phyloP scores from a whole-genome alignment of 2,888 invertebrate species.

The Nomada ferruginata region DNA sequence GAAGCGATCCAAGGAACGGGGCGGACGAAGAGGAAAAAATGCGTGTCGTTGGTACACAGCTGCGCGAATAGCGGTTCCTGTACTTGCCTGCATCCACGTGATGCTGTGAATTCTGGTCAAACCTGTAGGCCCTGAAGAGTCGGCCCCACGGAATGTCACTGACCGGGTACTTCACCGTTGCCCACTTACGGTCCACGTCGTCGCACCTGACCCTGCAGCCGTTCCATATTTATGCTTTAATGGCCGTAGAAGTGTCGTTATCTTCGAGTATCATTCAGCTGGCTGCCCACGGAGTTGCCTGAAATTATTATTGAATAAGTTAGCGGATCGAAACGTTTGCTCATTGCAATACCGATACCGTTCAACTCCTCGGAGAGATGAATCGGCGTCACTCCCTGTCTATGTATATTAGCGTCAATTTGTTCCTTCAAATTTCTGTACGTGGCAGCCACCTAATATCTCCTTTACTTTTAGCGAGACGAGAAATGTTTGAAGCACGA shows the following conservation, averaged over 20 bases:
- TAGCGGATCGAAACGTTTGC: no score
- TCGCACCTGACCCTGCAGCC: slow-evolving; percentile 71
- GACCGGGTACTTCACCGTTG: slow-evolving; percentile 73
- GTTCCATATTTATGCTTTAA: slow-evolving; percentile 74
- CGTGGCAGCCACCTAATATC: no score
- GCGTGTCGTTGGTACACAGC: slow-evolving; percentile 56
- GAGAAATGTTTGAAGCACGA: no score
- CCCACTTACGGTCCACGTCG: slow-evolving; percentile 72
- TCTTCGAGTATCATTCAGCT: slow-evolving; percentile 49
- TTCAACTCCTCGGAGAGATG: background rate
- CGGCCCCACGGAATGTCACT: slow-evolving; percentile 74
- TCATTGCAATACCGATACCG: background rate
- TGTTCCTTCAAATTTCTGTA: no score
- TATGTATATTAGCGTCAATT: no score
- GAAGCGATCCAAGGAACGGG: slow-evolving; percentile 32
- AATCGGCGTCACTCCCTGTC: background rate
- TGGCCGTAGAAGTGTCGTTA: slow-evolving; percentile 67
- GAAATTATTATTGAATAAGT: slow-evolving; percentile 11
- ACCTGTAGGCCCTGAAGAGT: slow-evolving; percentile 75
- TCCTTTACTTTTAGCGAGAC: no score
- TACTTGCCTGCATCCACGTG: slow-evolving; percentile 71
- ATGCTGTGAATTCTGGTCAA: slow-evolving; percentile 80
- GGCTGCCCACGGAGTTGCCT: background rate
- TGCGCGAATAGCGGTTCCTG: slow-evolving; percentile 75
- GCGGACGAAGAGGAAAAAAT: slow-evolving; percentile 34